phyloP scores from a whole-genome alignment of 2,797 vertebrate species.

The Discoglossus pictus region DNA sequence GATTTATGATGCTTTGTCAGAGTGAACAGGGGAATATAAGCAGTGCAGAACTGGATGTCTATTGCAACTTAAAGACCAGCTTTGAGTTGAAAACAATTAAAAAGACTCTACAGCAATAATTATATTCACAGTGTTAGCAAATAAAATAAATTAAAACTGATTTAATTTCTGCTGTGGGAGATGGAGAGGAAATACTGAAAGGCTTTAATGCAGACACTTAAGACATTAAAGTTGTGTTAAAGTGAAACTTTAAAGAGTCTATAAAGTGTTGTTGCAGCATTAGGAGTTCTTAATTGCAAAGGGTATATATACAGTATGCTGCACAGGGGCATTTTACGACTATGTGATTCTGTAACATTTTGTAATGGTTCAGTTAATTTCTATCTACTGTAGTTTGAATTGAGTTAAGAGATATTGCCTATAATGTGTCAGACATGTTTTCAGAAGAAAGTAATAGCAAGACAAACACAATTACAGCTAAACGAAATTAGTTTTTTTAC shows the following conservation, averaged over 20 bases:
- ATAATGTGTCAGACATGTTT: constrained; percentile 33
- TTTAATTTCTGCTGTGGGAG: constrained; percentile 80
- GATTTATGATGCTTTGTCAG: constrained; percentile 79
- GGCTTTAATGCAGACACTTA: constrained; percentile 72
- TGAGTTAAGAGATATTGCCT: constrained; percentile 36
- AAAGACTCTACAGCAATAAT: constrained; percentile 76
- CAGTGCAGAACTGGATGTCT: constrained; percentile 69
- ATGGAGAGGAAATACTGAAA: constrained; percentile 71
- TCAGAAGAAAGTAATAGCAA: constrained; percentile 1
- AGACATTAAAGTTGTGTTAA: constrained; percentile 68
- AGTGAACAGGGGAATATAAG: constrained; percentile 73
- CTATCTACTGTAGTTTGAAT: constrained; percentile 46
- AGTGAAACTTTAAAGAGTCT: constrained; percentile 69
- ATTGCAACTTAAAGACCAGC: constrained; percentile 75
- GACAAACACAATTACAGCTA: constrained; percentile 16
- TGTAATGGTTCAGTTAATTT: constrained; percentile 49
- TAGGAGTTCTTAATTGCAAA: constrained; percentile 58
- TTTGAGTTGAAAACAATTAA: constrained; percentile 81
- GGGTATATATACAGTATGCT: constrained; percentile 48
- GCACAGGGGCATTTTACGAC: constrained; percentile 55
- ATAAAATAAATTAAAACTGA: constrained; percentile 84
- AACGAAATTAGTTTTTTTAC: constrained; percentile 47
- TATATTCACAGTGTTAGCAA: constrained; percentile 78
- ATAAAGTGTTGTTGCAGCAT: constrained; percentile 57
- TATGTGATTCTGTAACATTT: constrained; percentile 42